These are phyloP conservation scores for Apoderus coryli DNA, from an alignment of 2,888 invertebrate species.

Conservation along the genomic window DNA sequence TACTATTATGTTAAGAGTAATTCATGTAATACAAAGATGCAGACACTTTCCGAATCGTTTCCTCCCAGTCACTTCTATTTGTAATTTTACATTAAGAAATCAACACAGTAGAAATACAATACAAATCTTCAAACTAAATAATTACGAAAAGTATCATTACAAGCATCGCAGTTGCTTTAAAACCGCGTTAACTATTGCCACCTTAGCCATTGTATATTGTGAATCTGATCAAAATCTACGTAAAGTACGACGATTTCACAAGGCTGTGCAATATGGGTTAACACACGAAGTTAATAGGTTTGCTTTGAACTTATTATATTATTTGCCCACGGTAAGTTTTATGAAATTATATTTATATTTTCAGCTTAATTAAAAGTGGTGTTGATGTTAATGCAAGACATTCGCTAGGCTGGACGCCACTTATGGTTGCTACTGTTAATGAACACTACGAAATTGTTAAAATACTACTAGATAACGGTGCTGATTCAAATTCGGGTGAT, in stretches of 20 bases:
- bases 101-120: too few relatives aligned
- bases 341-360: too few relatives aligned
- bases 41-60: too few relatives aligned
- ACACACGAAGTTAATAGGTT: slow-evolving; percentile 36
- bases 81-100: too few relatives aligned
- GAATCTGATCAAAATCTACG: slow-evolving; percentile 20
- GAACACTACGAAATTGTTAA: slow-evolving; percentile 45
- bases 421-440: slow-evolving; percentile 75
- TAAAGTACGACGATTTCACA: slow-evolving; percentile 35
- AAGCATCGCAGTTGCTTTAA: too few relatives aligned
- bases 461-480: slow-evolving; percentile 56
- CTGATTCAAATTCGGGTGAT: slow-evolving; percentile 61
- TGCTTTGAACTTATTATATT: too few relatives aligned
- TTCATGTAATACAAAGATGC: too few relatives aligned
- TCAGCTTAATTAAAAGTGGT: slow-evolving; percentile 33
- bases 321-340: too few relatives aligned
- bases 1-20: too few relatives aligned
- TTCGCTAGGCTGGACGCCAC: slow-evolving; percentile 71
- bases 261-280: slow-evolving; percentile 37
- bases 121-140: too few relatives aligned
- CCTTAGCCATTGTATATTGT: slow-evolving; percentile 21
- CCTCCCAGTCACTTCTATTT: too few relatives aligned
- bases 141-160: too few relatives aligned
- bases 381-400: slow-evolving; percentile 56
- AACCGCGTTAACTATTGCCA: slow-evolving; percentile 7